Evolutionary conservation across 2,797 vertebrate genomes (phyloP).

Genomic region (Epinephelus coioides): DNA sequence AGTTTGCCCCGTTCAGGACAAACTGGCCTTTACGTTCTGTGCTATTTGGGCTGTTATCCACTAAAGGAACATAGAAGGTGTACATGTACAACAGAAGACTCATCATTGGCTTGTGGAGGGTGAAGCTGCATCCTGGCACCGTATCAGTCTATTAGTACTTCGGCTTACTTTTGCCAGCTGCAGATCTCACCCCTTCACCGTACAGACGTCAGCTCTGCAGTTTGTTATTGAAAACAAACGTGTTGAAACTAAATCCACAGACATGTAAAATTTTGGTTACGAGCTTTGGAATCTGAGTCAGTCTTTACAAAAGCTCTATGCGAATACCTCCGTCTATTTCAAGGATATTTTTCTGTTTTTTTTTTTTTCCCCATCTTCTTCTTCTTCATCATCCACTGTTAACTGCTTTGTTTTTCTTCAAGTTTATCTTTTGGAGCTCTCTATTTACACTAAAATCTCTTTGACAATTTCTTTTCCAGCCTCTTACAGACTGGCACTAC

Average conservation of each 20-base stretch:
- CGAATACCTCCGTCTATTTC: conserved; percentile 95
- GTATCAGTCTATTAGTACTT: conserved; percentile 77
- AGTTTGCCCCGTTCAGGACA: conserved; percentile 79
- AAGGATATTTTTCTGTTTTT: conserved; percentile 86
- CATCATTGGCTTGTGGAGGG: conserved; percentile 84
- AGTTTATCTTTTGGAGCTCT: conserved; percentile 84
- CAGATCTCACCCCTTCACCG: conserved; percentile 77
- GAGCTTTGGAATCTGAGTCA: conserved; percentile 99
- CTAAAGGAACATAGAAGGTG: conserved; percentile 83
- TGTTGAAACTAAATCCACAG: conserved; percentile 96
- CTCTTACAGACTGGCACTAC: conserved; percentile 93
- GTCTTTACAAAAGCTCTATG: conserved; percentile 92
- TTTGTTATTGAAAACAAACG: conserved; percentile 93
- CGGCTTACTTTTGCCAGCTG: conserved; percentile 67
- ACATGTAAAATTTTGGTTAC: conserved; percentile 99
- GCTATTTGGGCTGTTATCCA: conserved; percentile 89
- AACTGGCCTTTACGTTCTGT: conserved; percentile 96
- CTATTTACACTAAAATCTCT: conserved; percentile 87
- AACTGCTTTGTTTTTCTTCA: conserved; percentile 89
- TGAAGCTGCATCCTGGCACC: conserved; percentile 75
- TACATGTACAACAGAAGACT: conserved; percentile 86
- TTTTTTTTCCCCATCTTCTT: conserved; percentile 29
- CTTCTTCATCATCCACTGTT: conserved; percentile 69
- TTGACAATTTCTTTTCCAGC: conserved; percentile 83
- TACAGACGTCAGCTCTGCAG: conserved; percentile 84